Percentiles rank a stretch among this genome's conserved stretches.
These are phyloP conservation scores for Eucriotettix oculatus DNA, from an alignment of 2,888 invertebrate genomes.

Conservation along the genomic window DNA sequence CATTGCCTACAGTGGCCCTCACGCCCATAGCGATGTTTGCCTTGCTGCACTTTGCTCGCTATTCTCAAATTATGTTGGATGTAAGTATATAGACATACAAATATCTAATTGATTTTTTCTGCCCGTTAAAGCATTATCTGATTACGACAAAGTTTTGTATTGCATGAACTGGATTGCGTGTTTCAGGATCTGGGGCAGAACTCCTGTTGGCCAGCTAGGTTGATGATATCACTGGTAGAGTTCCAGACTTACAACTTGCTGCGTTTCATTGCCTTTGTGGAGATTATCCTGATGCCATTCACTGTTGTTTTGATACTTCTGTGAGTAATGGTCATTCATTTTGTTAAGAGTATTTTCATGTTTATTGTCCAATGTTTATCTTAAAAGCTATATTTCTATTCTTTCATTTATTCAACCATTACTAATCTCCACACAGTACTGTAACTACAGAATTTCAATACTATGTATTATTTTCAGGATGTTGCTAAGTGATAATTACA, in stretches of 20 bases:
- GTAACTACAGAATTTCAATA: no score
- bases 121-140: not conserved
- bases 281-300: slow-evolving; percentile 54
- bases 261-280: slow-evolving; percentile 78
- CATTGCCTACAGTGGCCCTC: slow-evolving; percentile 54
- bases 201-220: slow-evolving; percentile 74
- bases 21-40: slow-evolving; percentile 86
- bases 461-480: no score
- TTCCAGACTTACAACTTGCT: slow-evolving; percentile 81
- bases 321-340: slow-evolving; percentile 40
- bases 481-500: no score
- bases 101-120: no score
- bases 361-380: no score
- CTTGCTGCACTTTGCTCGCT: slow-evolving; percentile 80
- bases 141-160: not conserved
- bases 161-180: not conserved
- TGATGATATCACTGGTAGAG: slow-evolving; percentile 75
- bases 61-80: slow-evolving; percentile 74
- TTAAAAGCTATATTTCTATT: no score
- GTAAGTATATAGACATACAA: slow-evolving; percentile 51
- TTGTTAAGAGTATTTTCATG: no score
- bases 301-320: slow-evolving; percentile 43
- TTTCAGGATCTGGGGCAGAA: slow-evolving; percentile 78
- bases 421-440: no score
- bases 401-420: no score